Percentiles rank a stretch among this genome's conserved stretches.
phyloP scores from a whole-genome alignment of 1,140 invertebrate genomes.

The Colletes gigas region DNA sequence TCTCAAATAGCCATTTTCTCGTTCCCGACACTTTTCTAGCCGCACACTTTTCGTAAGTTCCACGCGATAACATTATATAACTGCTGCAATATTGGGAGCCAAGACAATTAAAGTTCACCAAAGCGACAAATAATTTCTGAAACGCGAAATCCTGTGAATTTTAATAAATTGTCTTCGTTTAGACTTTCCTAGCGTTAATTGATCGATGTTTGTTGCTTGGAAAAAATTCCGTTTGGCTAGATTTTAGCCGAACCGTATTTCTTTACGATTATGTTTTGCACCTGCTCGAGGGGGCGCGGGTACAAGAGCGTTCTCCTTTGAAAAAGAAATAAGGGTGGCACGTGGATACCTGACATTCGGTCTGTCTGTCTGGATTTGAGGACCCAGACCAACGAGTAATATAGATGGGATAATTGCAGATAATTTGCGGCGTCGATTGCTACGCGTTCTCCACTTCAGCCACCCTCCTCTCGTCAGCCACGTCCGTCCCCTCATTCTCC shows the following conservation, averaged over 20 bases:
- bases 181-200: too few species aligned
- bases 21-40: too few species aligned
- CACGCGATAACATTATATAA: too few species aligned
- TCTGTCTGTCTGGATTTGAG: conserved; percentile 55
- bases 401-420: conserved; percentile 69
- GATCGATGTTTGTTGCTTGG: background rate
- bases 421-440: conserved; percentile 70
- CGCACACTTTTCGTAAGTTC: too few species aligned
- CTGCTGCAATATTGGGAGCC: too few species aligned
- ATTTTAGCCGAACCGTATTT: background rate
- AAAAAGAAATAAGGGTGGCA: conserved; percentile 22
- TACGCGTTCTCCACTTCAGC: conserved; percentile 62
- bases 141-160: too few species aligned
- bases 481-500: conserved; percentile 56
- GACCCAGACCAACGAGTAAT: conserved; percentile 58
- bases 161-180: too few species aligned
- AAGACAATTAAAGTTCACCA: too few species aligned
- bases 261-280: background rate
- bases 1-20: too few species aligned
- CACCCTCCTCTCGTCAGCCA: conserved; percentile 60
- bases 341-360: conserved; percentile 52
- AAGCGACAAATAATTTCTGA: too few species aligned
- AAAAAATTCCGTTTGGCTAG: too few species aligned
- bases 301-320: background rate
- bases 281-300: too few species aligned